Conservation (phyloP, 2,888 invertebrate species). For the Entomobrya multifasciata region DNA sequence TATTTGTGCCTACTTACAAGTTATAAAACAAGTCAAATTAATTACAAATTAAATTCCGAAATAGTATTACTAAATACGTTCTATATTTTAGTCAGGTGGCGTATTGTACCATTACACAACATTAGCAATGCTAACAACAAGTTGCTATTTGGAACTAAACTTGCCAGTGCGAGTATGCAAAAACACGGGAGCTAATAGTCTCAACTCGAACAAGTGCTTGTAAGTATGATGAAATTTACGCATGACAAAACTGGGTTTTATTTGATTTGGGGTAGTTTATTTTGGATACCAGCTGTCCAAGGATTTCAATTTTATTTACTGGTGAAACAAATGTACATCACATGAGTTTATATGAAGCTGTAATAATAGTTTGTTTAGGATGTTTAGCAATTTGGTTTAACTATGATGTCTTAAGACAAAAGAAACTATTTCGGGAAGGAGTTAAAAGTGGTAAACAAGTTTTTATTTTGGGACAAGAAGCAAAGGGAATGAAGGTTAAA, state of each 20-base stretch:
- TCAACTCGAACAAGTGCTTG: slow-evolving; percentile 84
- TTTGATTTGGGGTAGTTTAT: slow-evolving; percentile 84
- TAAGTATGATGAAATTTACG: slow-evolving; percentile 84
- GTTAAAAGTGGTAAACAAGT: neutral
- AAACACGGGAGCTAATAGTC: slow-evolving; percentile 81
- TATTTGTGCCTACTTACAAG: slow-evolving; percentile 81
- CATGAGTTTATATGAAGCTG: slow-evolving; percentile 77
- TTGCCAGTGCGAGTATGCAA: neutral
- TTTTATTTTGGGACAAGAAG: slow-evolving; percentile 81
- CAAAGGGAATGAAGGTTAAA: slow-evolving; percentile 81
- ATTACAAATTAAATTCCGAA: too few relatives aligned
- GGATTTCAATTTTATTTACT: slow-evolving; percentile 82
- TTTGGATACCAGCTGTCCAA: slow-evolving; percentile 82
- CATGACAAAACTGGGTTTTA: slow-evolving; percentile 83
- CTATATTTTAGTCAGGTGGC: neutral
- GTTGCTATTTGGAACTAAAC: neutral
- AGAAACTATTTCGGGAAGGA: neutral
- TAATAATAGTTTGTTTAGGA: slow-evolving; percentile 80
- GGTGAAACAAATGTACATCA: slow-evolving; percentile 81
- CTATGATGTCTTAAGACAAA: slow-evolving; percentile 81
- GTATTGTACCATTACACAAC: neutral
- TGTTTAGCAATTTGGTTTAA: slow-evolving; percentile 82
- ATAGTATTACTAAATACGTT: too few relatives aligned
- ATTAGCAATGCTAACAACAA: neutral
- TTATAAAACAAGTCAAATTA: too few relatives aligned